Evolutionary conservation across 1,140 invertebrate species (phyloP).

Genomic region (Samia ricini): DNA sequence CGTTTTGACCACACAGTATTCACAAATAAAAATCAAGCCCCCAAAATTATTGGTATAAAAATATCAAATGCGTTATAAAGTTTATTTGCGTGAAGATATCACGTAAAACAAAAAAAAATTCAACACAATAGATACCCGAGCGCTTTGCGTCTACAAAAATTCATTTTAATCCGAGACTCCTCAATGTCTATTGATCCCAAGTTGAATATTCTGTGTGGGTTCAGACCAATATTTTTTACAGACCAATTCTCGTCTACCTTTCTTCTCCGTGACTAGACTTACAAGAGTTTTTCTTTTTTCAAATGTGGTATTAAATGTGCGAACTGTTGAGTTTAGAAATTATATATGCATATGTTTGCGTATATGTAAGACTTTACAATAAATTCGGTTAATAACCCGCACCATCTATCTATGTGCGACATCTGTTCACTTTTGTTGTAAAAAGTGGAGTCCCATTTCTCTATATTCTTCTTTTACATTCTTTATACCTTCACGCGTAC

Average conservation of each 20-base stretch:
- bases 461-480: too few species aligned
- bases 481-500: too few species aligned
- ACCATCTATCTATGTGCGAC: too few species aligned
- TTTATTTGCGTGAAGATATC: neutral
- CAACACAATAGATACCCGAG: neutral
- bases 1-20: too few species aligned
- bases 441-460: too few species aligned
- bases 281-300: conserved; percentile 5
- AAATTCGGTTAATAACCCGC: too few species aligned
- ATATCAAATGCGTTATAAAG: neutral
- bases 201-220: conserved; percentile 28
- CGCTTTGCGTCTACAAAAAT: neutral
- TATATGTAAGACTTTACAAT: too few species aligned
- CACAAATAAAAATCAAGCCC: too few species aligned
- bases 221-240: conserved; percentile 33
- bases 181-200: conserved; percentile 29
- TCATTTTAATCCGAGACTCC: conserved; percentile 22
- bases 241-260: conserved; percentile 30
- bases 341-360: neutral
- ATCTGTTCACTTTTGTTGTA: too few species aligned
- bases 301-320: neutral
- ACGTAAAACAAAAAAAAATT: neutral
- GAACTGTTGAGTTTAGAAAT: neutral
- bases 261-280: conserved; percentile 30
- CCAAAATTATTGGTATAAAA: neutral